Conservation (phyloP, 2,888 invertebrate genomes). For the Nemotelus pantherinus region DNA sequence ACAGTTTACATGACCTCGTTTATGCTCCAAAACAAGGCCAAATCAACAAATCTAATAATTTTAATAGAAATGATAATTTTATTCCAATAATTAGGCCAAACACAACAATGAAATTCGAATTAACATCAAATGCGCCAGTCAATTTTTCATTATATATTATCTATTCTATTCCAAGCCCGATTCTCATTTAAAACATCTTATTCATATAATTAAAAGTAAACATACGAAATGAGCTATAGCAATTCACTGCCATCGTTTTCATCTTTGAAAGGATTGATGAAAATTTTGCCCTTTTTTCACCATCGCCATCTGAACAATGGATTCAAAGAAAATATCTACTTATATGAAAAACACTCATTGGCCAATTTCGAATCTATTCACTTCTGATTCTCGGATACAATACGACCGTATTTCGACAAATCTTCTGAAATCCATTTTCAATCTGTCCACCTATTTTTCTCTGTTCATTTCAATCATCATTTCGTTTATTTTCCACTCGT, state of each 20-base stretch:
- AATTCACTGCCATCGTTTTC: not conserved
- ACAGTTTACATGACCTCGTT: too few species aligned
- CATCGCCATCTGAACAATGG: not conserved
- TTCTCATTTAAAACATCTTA: too few species aligned
- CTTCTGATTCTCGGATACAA: not conserved
- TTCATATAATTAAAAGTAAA: slow-evolving; percentile 6
- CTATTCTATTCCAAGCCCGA: too few species aligned
- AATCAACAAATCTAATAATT: too few species aligned
- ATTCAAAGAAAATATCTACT: not conserved
- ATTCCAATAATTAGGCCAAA: too few species aligned
- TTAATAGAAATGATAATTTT: too few species aligned
- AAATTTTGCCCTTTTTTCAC: slow-evolving; percentile 1
- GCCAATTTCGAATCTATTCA: slow-evolving; percentile 1
- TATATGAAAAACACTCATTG: slow-evolving; percentile 5
- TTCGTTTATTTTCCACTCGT: not conserved
- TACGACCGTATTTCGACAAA: not conserved
- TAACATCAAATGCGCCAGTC: too few species aligned
- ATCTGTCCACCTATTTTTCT: not conserved
- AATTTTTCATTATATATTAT: too few species aligned
- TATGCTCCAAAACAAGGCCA: too few species aligned
- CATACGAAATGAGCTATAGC: not conserved
- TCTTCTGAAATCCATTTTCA: slow-evolving; percentile 7
- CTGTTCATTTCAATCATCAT: too few species aligned
- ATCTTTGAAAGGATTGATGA: not conserved
- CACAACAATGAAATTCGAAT: too few species aligned